Evolutionary conservation across 2,888 invertebrate genomes (phyloP), one percentile per base, ranked within the genome.

Genomic region (Xestobium rufovillosum): DNA sequence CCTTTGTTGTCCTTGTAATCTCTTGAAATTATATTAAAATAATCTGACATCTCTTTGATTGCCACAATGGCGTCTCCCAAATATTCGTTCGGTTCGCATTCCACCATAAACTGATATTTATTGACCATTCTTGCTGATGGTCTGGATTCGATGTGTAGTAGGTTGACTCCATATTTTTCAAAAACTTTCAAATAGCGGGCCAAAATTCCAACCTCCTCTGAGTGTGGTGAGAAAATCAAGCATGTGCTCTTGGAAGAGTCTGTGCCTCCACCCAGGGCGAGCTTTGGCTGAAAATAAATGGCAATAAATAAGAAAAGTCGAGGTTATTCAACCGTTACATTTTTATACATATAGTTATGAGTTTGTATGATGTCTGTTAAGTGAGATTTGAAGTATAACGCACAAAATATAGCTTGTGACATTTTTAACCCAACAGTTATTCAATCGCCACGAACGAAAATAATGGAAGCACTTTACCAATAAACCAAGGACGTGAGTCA

Each of bases 51-150:
- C 2, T 72, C 61, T 46, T 78, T 78, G 26, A 96, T 67, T 29
- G 81, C 80, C 14, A 80, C 79, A 11, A 94, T 77, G 1, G 83
- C 88, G 0, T 68, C 72, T 3, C 80, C 80, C 28, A 95, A 70
- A 42, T 86, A 77, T 0, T 87, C 88, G 0, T 74, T 70, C 11
- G 83, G 80, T 42, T 89, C 86, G 55, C 91, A 92, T 59, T 94
- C 90, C 17, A 96, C 86, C 75, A 92, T 89, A 64, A 96, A 96
- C 67, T 96, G 95, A 57, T 95, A 96, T 38, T 72, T 68, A 14
- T 81, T 79, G 9, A 73, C 78, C 23, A 78, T 72, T 41, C 90
- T 75, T 32, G 82, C 76, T 0, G 94, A 94, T 1, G 94, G 90
- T 16, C 89, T 73, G 0, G 95, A 96, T 64, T 96, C 96, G 42